Evolutionary conservation across 2,113 vertebrate species (phyloP).

Genomic region (Ammodytes marinus): DNA sequence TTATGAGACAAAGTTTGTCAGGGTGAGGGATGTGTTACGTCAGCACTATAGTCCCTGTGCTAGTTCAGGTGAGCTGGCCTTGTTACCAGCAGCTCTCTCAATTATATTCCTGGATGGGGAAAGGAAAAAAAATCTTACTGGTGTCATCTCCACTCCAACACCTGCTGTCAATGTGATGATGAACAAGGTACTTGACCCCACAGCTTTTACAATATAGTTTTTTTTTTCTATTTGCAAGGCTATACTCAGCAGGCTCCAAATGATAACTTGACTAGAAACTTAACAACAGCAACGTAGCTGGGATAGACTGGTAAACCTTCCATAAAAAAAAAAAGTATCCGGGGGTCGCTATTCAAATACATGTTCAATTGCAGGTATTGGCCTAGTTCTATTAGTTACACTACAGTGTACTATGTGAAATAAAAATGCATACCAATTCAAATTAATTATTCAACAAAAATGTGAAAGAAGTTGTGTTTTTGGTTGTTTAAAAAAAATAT

Average conservation of each 20-base stretch:
- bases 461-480: slow-evolving; percentile 7
- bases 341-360: neutral
- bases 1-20: neutral
- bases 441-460: neutral
- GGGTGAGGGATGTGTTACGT: neutral
- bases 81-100: neutral
- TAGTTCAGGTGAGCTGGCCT: neutral
- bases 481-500: neutral
- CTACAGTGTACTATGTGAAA: neutral
- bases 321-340: too few relatives aligned
- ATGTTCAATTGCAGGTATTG: slow-evolving; percentile 7
- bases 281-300: neutral
- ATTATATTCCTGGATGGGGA: neutral
- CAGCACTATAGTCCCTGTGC: neutral
- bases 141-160: neutral
- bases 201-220: neutral
- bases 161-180: neutral
- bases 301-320: neutral
- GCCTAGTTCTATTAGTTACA: neutral
- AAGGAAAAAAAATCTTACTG: neutral
- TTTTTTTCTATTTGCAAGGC: neutral
- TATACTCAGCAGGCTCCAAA: neutral
- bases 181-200: slow-evolving; percentile 11
- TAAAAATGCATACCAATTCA: neutral
- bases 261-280: slow-evolving; percentile 5